Evolutionary conservation across 2,113 vertebrate genomes (phyloP), one percentile per base, ranked within the genome.

Genomic region (Pterocles burchelli): DNA sequence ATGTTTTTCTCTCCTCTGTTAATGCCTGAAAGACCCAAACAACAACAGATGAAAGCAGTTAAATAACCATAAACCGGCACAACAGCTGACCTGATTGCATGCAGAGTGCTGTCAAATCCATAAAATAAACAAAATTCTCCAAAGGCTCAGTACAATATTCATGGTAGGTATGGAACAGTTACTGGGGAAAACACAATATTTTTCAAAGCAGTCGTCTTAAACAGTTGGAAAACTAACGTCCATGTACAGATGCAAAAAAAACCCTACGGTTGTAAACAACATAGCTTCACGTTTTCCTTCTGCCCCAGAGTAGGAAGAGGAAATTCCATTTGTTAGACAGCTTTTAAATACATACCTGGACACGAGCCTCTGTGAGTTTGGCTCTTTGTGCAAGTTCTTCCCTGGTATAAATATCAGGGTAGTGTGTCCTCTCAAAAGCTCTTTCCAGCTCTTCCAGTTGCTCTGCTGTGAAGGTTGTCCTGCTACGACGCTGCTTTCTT

Each of bases 361-460:
- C 99, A 76, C 99, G 98, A 70, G 99, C 99, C 96, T 99, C 99
- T 0, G 99, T 99, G 80, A 99, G 99, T 92, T 99, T 99, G 46
- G 99, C 99, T 95, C 99, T 97, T 97, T 99, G 99, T 0, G 99
- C 99, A 83, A 99, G 98, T 86, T 99, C 99, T 97, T 99, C 99
- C n/a, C 99, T 96, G 0, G 99, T 99, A 90, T 99, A 99, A 94
- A 99, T 99, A 89, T 99, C 99, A 4, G 99, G 99, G 95, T 99
- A 99, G 92, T 99, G 99, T 20, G 99, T 99, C 90, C 99, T 98
- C 93, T 99, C 99, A 20, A 99, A 99, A 72, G 99, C 99, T 43
- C 99, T 98, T 90, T 99, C 99, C 96, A 99, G 98, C 88, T 99
- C 99, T 94, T 99, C 99, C 76, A 99, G 98, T 93, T 99, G 99